Evolutionary conservation across 2,888 invertebrate genomes (phyloP).

Genomic region (Gymnoscelis rufifasciata): DNA sequence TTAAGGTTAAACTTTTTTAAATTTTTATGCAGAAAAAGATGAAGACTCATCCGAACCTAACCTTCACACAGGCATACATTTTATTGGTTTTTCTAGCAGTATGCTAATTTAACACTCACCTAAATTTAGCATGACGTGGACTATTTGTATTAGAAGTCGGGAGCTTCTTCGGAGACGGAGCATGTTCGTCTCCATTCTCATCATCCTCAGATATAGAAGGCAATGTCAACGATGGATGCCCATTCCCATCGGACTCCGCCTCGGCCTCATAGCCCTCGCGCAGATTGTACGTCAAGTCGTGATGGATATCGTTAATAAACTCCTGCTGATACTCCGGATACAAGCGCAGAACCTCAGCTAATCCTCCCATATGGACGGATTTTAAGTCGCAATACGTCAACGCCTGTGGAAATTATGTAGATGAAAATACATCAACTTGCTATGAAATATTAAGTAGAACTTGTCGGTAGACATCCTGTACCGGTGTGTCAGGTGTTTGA

Average conservation of each 20-base stretch:
- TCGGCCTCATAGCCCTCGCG: constrained; percentile 95
- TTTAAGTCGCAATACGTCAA: constrained; percentile 97
- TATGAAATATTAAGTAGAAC: constrained; percentile 8
- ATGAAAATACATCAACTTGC: constrained; percentile 14
- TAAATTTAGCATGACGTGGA: constrained; percentile 83
- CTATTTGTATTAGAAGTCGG: constrained; percentile 80
- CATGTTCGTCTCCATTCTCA: constrained; percentile 89
- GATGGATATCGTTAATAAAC: constrained; percentile 95
- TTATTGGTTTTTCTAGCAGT: no score
- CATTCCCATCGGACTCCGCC: constrained; percentile 86
- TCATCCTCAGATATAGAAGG: constrained; percentile 98
- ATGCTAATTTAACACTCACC: constrained; percentile 36
- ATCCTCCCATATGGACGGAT: constrained; percentile 93
- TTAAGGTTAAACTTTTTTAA: no score
- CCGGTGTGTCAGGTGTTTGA: background rate
- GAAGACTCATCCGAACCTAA: no score
- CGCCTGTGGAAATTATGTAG: constrained; percentile 75
- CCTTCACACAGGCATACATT: no score
- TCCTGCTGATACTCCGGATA: constrained; percentile 97
- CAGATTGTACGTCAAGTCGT: constrained; percentile 96
- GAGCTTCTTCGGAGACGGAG: constrained; percentile 81
- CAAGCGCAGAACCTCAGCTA: constrained; percentile 91
- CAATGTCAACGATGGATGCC: constrained; percentile 88
- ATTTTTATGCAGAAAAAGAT: no score
- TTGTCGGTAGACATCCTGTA: constrained; percentile 6